Conservation (phyloP, 2,113 vertebrate species). For the Hassar affinis region DNA sequence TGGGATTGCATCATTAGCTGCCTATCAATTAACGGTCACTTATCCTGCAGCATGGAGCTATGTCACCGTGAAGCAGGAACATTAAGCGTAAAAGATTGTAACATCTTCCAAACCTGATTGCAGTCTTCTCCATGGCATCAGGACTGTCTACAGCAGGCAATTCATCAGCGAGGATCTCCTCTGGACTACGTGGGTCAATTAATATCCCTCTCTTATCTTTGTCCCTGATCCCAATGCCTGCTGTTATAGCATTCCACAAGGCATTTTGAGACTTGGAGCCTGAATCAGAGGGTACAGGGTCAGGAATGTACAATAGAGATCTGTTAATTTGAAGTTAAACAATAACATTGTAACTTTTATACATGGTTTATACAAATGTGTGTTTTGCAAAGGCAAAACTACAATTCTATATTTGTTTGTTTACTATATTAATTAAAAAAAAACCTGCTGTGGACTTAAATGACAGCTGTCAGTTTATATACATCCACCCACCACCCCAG, state of each 20-base stretch:
- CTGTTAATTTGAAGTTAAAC: neutral
- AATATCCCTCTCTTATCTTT: conserved; percentile 74
- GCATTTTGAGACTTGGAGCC: conserved; percentile 90
- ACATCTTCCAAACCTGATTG: conserved; percentile 80
- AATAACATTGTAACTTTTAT: neutral
- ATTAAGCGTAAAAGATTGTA: neutral
- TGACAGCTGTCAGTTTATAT: conserved; percentile 3
- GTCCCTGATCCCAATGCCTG: conserved; percentile 70
- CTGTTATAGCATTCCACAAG: conserved; percentile 75
- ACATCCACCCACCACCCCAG: neutral
- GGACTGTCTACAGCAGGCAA: conserved; percentile 77
- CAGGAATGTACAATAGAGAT: conserved; percentile 22
- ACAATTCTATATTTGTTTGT: neutral
- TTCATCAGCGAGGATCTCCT: conserved; percentile 88
- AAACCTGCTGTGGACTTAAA: neutral
- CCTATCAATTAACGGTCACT: neutral
- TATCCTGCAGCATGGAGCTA: neutral
- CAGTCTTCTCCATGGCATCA: conserved; percentile 84
- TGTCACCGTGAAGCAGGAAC: neutral
- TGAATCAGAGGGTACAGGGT: conserved; percentile 55
- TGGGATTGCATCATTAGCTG: neutral
- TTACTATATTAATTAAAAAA: no score
- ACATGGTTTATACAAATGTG: neutral
- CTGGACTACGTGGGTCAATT: conserved; percentile 75
- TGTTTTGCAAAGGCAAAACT: neutral